Evolutionary conservation across 2,888 invertebrate genomes (phyloP), one percentile per base, ranked within the genome.

Genomic region (Magallana nippona): DNA sequence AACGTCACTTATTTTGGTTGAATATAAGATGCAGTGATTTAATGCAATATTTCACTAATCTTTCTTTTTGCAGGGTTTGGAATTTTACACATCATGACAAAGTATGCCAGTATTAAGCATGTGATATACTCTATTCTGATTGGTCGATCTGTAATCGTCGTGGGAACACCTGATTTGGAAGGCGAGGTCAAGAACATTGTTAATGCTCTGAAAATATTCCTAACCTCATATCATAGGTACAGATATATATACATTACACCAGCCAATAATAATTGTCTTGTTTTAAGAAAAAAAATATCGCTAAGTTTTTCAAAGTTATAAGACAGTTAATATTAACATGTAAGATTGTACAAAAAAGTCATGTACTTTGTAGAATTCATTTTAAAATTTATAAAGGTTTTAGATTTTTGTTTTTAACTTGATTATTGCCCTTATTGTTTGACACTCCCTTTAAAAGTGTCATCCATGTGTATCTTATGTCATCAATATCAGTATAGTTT

Each of bases 91-190:
- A 87, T 93, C 15, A 78, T 92, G 17, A 83, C 79, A 17, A 87
- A 85, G 55, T 92, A 91, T 86, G 87, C 88, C 79, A 89, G 90
- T 84, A 87, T 91, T 19, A 90, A 90, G 44, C 90, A 92, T 85
- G 86, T 93, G 19, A 83, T 93, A 32, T 92, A 89, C 87, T 92
- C 92, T 63, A 86, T 94, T 78, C 88, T 94, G 86, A 89, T 89
- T 78, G 93, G 94, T 15, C 87, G 93, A 82, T 90, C 93, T 10
- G 91, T 93, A 13, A 86, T 93, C 79, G 88, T 94, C 55, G 87
- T 93, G 5, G 93, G 93, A 60, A 87, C 89, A 1, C 78, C 86
- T 19, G 88, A 85, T 79, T 81, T 86, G 58, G 93, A 93, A 83
- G 82, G 83, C 15, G 90, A 91, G 32, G 88, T 93, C 8, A 89